Conservation (phyloP, 2,888 invertebrate species). For the Fissipunctia ypsillon region DNA sequence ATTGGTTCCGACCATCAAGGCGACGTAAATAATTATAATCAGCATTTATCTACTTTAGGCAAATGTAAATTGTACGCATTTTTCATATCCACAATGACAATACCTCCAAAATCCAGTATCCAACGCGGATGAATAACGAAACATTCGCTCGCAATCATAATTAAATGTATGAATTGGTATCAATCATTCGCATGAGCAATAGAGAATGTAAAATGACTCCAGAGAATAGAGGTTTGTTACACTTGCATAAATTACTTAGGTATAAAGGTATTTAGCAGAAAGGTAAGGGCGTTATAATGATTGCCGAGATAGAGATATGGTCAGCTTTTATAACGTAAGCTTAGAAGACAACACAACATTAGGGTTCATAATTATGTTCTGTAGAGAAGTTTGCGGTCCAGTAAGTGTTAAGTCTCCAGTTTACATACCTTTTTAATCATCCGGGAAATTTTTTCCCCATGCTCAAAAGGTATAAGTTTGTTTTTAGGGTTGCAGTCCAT, state of each 20-base stretch:
- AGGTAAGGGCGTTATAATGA: conserved; percentile 12
- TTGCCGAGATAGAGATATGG: conserved; percentile 10
- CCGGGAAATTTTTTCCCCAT: conserved; percentile 96
- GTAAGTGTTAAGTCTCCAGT: conserved; percentile 12
- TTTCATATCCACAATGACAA: conserved; percentile 56
- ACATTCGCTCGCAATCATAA: conserved; percentile 78
- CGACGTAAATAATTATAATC: neutral
- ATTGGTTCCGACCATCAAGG: neutral
- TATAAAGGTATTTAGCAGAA: neutral
- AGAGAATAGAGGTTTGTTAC: conserved; percentile 62
- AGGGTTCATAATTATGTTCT: conserved; percentile 14
- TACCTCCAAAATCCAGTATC: conserved; percentile 39
- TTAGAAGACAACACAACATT: conserved; percentile 29
- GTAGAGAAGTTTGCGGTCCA: conserved; percentile 15
- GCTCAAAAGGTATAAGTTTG: conserved; percentile 95
- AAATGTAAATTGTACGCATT: conserved; percentile 59
- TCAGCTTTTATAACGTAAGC: conserved; percentile 22
- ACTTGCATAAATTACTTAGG: conserved; percentile 9
- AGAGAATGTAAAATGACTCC: conserved; percentile 69
- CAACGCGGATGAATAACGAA: conserved; percentile 71
- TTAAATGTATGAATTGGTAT: conserved; percentile 77
- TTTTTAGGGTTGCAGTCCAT: conserved; percentile 95
- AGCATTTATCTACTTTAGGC: conserved; percentile 1
- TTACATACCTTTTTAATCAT: conserved; percentile 93
- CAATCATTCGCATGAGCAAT: conserved; percentile 80